A percentile compares a stretch with the other conserved stretches of the same genome.
phyloP scores from a whole-genome alignment of 35 echinoderm and acorn worm species.

The Apostichopus japonicus region DNA sequence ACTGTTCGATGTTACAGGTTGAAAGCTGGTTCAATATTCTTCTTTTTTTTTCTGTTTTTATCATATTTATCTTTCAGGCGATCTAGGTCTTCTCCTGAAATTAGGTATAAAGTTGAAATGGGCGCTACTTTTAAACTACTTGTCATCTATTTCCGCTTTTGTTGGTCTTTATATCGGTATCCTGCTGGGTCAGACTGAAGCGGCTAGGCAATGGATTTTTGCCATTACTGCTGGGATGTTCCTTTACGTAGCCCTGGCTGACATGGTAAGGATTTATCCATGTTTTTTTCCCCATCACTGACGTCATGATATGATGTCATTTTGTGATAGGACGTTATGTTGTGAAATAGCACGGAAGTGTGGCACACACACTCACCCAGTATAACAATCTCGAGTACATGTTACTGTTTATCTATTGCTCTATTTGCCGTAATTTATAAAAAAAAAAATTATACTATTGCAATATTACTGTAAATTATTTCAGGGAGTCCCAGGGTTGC shows the following conservation, averaged over 20 bases:
- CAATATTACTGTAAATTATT: too few relatives aligned
- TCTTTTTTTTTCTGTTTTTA: not conserved
- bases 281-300: not conserved
- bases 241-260: constrained; percentile 71
- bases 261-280: constrained; percentile 57
- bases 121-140: constrained; percentile 64
- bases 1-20: too few relatives aligned
- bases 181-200: constrained; percentile 26
- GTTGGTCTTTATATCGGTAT: constrained; percentile 73
- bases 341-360: too few relatives aligned
- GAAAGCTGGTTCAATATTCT: too few relatives aligned
- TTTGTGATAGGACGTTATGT: too few relatives aligned
- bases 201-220: constrained; percentile 66
- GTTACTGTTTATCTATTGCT: too few relatives aligned
- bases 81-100: constrained; percentile 74
- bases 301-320: not conserved
- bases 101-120: constrained; percentile 61
- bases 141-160: constrained; percentile 57
- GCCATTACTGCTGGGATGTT: constrained; percentile 78
- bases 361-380: too few relatives aligned
- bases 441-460: too few relatives aligned
- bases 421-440: too few relatives aligned
- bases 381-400: too few relatives aligned
- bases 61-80: constrained; percentile 51
- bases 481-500: too few relatives aligned